Base-by-base conservation (phyloP, 2,113 vertebrate genomes). In the Clinocottus analis region DNA sequence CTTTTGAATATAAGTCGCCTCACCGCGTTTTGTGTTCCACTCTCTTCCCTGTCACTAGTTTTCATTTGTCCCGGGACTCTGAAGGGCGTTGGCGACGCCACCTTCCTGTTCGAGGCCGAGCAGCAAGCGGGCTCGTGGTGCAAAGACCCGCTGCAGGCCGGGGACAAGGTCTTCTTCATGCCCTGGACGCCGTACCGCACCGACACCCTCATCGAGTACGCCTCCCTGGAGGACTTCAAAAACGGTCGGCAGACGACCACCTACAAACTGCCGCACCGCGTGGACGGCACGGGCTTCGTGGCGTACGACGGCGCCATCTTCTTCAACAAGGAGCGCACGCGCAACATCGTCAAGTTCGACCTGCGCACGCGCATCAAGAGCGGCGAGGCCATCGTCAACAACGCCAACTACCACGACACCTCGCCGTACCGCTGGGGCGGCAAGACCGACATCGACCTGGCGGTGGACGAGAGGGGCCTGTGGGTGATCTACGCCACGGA, bases 161-260 rank as follows among this genome's bases (percentile, higher is more conserved):
- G 96, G 74, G 98, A 99, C 94, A 99, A 99, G 94, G 97, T 99
- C 89, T 99, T 98, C 95, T 99, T 98, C 93, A 98, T 99, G 98
- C 98, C 98, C 16, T 99, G 98, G 98, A 99, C 98, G 35, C 98
- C 98, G 0, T 99, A 99, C 85, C 98, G 98, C 90, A 99, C 98
- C 0, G 98, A 99, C 93, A 99, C 95, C 9, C 95, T 99, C 81
- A 96, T 98, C 65, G 98, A 99, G 85, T 99, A 96, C 4, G 95
- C 97, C 85, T 99, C 98, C 2, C 86, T 99, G 70, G 97, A 97
- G 86, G 98, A 99, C 88, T 97, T 99, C 91, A 96, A 97, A 88
- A 97, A 93, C 0, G 96, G 95, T 21, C 97, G 97, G 69, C 97
- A 97, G 91, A 98, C 97, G 45, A 98, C 97, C 0, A 98, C 96